These are phyloP conservation scores for Mormyrus hasselquistii DNA, from an alignment of 2,797 vertebrate species.

Conservation along the genomic window DNA sequence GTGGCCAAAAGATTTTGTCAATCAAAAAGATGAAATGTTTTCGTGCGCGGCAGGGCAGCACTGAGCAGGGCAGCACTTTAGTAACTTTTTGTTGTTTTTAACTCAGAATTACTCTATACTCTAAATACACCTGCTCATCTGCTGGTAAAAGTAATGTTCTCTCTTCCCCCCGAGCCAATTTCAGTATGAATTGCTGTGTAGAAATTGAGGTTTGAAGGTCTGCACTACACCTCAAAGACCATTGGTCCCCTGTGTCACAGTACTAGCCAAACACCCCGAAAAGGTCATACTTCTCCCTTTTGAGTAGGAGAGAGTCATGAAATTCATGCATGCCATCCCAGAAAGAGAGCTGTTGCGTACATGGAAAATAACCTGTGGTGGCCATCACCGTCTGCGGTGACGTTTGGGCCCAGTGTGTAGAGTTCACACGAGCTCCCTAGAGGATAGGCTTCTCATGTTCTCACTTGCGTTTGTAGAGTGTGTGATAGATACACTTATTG, in stretches of 20 bases:
- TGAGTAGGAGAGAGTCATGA: not conserved
- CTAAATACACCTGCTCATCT: not conserved
- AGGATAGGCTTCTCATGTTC: not conserved
- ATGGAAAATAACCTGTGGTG: not conserved
- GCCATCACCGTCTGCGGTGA: not conserved
- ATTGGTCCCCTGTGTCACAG: not conserved
- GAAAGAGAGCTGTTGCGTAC: not conserved
- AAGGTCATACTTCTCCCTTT: constrained; percentile 4
- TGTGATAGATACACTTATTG: not conserved
- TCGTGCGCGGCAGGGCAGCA: too few relatives aligned
- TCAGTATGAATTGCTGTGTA: not conserved
- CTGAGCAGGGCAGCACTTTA: not conserved
- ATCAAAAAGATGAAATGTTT: not conserved
- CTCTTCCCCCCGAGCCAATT: not conserved
- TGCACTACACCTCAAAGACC: not conserved
- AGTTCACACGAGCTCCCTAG: not conserved
- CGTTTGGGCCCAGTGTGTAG: not conserved
- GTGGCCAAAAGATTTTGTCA: not conserved
- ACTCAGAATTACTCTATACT: not conserved
- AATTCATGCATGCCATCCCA: not conserved
- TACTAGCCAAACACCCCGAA: constrained; percentile 15
- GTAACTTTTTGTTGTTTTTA: not conserved
- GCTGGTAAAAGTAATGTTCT: not conserved
- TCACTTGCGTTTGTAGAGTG: not conserved
- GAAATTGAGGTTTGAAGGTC: not conserved